These are phyloP conservation scores for Leistus spinibarbis DNA, from an alignment of 2,888 invertebrate genomes.

Conservation along the genomic window DNA sequence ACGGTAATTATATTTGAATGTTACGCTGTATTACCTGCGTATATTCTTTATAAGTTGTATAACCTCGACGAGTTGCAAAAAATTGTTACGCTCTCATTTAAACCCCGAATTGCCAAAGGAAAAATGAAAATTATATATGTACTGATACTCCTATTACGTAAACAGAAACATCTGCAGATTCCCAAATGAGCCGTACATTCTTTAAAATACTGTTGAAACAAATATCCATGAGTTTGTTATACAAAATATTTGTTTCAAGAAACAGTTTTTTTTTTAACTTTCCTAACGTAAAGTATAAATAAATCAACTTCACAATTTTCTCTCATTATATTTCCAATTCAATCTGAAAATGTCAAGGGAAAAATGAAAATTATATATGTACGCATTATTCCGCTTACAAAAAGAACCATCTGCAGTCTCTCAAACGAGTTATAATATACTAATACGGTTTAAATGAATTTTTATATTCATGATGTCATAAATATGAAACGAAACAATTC, in stretches of 20 bases:
- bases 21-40: background rate
- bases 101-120: conserved; percentile 17
- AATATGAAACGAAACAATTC: conserved; percentile 33
- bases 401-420: conserved; percentile 13
- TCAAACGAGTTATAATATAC: conserved; percentile 5
- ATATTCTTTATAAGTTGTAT: background rate
- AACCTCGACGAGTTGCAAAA: conserved; percentile 20
- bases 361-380: conserved; percentile 30
- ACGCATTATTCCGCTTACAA: background rate
- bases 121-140: conserved; percentile 30
- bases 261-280: too few species aligned
- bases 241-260: too few species aligned
- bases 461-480: conserved; percentile 38
- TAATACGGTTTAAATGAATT: conserved; percentile 22
- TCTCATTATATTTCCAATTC: conserved; percentile 28
- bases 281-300: too few species aligned
- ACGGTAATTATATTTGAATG: conserved; percentile 28
- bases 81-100: conserved; percentile 32
- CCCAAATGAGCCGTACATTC: background rate
- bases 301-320: too few species aligned
- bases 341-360: conserved; percentile 17
- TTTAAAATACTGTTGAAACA: too few species aligned
- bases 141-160: background rate
- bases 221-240: too few species aligned
- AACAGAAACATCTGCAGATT: conserved; percentile 11